Evolutionary conservation across 2,888 invertebrate species (phyloP).

Genomic region (Peribatodes rhomboidaria): DNA sequence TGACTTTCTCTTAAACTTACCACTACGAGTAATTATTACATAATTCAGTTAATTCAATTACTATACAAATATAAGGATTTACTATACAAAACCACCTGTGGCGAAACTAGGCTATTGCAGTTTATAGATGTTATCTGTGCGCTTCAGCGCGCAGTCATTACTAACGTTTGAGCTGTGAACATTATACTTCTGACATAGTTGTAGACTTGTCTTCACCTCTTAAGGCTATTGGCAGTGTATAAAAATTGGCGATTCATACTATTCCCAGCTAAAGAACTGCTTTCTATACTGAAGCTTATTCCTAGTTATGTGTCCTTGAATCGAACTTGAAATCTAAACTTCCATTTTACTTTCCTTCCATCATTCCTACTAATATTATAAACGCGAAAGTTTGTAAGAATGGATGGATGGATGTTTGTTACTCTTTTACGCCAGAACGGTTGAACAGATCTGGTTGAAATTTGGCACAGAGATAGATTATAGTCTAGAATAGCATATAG

Average conservation of each 20-base stretch:
- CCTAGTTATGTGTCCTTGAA: no score
- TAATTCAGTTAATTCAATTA: constrained; percentile 4
- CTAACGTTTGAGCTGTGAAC: not conserved
- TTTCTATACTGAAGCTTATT: no score
- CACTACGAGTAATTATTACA: not conserved
- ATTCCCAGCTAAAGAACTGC: not conserved
- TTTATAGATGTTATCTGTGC: constrained; percentile 3
- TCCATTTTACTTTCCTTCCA: no score
- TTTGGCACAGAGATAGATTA: no score
- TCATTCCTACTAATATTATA: no score
- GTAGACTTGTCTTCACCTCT: not conserved
- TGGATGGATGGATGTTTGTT: no score
- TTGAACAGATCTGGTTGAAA: no score
- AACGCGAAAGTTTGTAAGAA: no score
- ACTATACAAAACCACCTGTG: constrained; percentile 8
- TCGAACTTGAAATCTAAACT: no score
- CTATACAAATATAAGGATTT: constrained; percentile 15
- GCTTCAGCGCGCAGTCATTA: constrained; percentile 1
- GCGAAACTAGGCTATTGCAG: constrained; percentile 9
- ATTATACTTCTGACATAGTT: not conserved
- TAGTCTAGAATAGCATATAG: no score
- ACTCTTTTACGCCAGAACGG: no score
- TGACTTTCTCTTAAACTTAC: not conserved
- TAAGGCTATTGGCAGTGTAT: not conserved
- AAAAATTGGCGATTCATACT: not conserved